Evolutionary conservation across 1,140 invertebrate species (phyloP).

Genomic region (Antheraea pernyi): DNA sequence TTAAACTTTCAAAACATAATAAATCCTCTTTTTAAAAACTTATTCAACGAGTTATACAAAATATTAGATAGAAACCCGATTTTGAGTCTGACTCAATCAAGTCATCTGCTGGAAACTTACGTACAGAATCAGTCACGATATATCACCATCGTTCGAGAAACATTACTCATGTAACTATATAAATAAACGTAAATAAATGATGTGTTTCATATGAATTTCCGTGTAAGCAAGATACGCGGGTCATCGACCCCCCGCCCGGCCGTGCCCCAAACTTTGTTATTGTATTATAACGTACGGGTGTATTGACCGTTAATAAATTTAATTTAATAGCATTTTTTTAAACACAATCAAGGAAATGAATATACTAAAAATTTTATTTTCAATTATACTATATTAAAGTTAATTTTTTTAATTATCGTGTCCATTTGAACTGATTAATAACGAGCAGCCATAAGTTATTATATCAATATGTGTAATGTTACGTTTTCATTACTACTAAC

Average conservation of each 20-base stretch:
- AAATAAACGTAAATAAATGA: constrained; percentile 8
- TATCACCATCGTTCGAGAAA: background rate
- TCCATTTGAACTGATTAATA: no score
- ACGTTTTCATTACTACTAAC: no score
- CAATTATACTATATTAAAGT: background rate
- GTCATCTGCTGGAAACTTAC: background rate
- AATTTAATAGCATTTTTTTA: constrained; percentile 1
- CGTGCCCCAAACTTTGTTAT: constrained; percentile 14
- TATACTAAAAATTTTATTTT: background rate
- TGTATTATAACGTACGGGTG: constrained; percentile 10
- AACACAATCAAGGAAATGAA: background rate
- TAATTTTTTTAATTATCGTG: no score
- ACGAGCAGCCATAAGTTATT: no score
- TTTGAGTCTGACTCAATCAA: background rate
- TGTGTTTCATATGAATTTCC: constrained; percentile 17
- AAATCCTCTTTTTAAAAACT: no score
- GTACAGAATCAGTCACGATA: background rate
- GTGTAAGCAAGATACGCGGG: constrained; percentile 11
- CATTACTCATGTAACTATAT: constrained; percentile 4
- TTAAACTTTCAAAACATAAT: no score
- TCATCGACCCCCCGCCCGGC: constrained; percentile 13
- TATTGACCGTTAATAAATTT: constrained; percentile 15
- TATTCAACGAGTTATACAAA: no score
- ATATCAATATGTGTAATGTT: no score
- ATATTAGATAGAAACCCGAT: no score